Evolutionary conservation across 2,888 invertebrate genomes (phyloP), one percentile per base, ranked within the genome.

Genomic region (Rhabditoides inermis): DNA sequence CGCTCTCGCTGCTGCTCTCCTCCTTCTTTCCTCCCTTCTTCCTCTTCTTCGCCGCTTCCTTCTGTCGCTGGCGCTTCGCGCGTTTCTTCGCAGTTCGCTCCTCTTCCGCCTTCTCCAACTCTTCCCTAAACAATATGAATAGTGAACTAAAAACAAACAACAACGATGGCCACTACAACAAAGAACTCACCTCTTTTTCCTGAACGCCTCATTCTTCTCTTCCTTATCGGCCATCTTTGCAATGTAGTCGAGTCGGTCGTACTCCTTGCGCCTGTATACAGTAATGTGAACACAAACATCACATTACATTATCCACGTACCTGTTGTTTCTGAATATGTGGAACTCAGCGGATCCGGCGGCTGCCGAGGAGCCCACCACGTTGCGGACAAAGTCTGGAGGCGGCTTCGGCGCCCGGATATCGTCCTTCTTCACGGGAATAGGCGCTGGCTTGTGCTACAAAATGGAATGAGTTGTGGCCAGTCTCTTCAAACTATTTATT

Each of bases 331-430:
- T 95, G 94, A 79, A 98, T 94, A 95, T 94, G 78, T 98, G 95
- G 79, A 98, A 98, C 79, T 98, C 98, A 7, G 98, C 95, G 57
- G 92, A 92, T 1, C 98, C 98, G 30, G 95, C 98, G 20, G 98
- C 98, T 27, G 98, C 98, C 81, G 92, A 91, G 0, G 94, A 95
- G n/a, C 95, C 95, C 90, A 95, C 95, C 2, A 95, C 92, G 84
- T 98, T 98, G 52, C 94, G 82, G 5, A 95, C 91, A 80, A 95
- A 95, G 76, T 91, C 91, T 4, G 90, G 88, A 12, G 90, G 86
- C 40, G 85, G 82, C 3, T 89, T 85, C 46, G 86, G 84, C 63
- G 82, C 83, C 75, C 55, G 40, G 12, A 65, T 20, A 6, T 55
- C 86, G 86, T 55, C 86, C 85, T 77, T 84, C 87, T 0, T 86